Evolutionary conservation across 2,113 vertebrate genomes (phyloP), one percentile per base, ranked within the genome.

Genomic region (Melanostigma gelatinosum): DNA sequence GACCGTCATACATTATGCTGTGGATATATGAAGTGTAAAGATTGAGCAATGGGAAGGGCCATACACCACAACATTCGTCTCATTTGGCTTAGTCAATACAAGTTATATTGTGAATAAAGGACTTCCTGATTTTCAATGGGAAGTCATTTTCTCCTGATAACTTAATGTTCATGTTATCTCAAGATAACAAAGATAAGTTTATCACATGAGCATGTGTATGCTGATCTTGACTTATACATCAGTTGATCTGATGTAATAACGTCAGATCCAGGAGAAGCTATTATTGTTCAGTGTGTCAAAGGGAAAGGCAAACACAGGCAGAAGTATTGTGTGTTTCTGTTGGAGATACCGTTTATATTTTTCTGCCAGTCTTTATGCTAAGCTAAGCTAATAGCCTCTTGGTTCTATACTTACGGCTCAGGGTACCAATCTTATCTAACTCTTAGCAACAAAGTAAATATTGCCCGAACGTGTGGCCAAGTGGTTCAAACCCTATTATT

Each of bases 401-500:
- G 52, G 22, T 63, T 79, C 11, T 29, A 66, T 57, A 8, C 15
- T 65, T 32, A 32, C 0, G 42, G 29, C 20, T 72, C 20, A 27
- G 44, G 18, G 1, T 64, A 63, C 72, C 57, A 50, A 38, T 63
- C 55, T 61, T 46, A 75, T 76, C 38, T 76, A 29, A 55, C 71
- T 69, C 16, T 60, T 20, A 5, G 27, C 27, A 69, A 46, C 4
- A 62, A 44, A 52, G 34, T 32, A 85, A 86, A 76, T 72, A 40
- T 70, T 63, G 75, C n/a, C 55, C 48, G 44, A 67, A 77, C 8
- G 22, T 55, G 24, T 27, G 4, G 46, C 67, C 20, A 62, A 27
- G 38, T 48, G 8, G 46, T 79, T 85, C 64, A 83, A 80, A 75
- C 72, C 38, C 58, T 9, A 57, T 7, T 36, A 62, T 66, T 80